Evolutionary conservation across 2,797 vertebrate species (phyloP), one percentile per base, ranked within the genome.

Genomic region (Acipenser transmontanus): DNA sequence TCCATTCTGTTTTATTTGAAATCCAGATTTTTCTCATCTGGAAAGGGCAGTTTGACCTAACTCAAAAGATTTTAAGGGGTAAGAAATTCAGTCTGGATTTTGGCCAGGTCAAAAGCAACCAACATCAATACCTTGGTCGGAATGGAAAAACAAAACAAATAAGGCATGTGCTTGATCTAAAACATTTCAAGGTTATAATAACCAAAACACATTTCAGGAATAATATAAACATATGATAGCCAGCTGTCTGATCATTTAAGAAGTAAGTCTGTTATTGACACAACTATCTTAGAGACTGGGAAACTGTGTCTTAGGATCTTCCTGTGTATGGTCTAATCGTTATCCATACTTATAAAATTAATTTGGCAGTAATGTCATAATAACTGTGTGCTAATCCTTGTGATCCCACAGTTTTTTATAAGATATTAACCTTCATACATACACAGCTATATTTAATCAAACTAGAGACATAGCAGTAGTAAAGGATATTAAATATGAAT

Each of bases 151-250:
- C 83, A 86, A 88, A 85, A 86, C 86, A 87, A 67, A 79, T 78
- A 82, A 83, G 83, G 82, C 80, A 79, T 71, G 78, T 81, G 83
- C 85, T 90, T 84, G 84, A 87, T 85, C 87, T 84, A 81, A 82
- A 79, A 82, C 77, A 77, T 85, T 86, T 89, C 89, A 90, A 90
- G 90, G 90, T 90, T 90, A 87, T 85, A 85, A 85, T 88, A 88
- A 89, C 88, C 86, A 78, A 87, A 89, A 87, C 85, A 86, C 84
- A 82, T 77, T 86, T 84, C 81, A 84, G 81, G 81, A 89, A 88
- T 89, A 90, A 89, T 82, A 88, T 87, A 90, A 90, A 89, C 89
- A 90, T 71, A 73, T 77, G 88, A 90, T 90, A 90, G 89, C 81
- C 81, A 74, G 82, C 85, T 80, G 82, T 85, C 84, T 83, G 79